Evolutionary conservation across 37 sponge, comb jelly and placozoan genomes (phyloP).

Genomic region (Axinella damicornis): DNA sequence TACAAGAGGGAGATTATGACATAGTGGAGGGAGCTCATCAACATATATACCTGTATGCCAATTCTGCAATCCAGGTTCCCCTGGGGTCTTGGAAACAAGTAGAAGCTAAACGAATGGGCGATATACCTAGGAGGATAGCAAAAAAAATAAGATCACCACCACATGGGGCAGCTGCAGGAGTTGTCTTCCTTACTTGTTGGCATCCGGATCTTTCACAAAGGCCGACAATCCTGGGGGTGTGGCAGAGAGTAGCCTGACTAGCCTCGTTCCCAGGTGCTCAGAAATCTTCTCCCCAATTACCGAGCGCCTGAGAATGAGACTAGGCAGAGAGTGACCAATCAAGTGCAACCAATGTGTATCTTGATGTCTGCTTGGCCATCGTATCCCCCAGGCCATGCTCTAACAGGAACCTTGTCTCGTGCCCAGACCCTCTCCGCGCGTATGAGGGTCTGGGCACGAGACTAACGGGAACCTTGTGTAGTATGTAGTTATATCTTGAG

Average conservation of each 20-base stretch:
- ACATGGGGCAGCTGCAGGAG: neutral
- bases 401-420: no score
- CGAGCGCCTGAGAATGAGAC: no score
- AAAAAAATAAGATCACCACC: neutral
- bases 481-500: no score
- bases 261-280: no score
- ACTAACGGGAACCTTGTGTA: no score
- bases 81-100: constrained; percentile 41
- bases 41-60: neutral
- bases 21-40: neutral
- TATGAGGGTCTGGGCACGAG: no score
- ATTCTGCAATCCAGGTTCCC: constrained; percentile 5
- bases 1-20: neutral
- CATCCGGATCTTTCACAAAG: constrained; percentile 50
- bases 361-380: no score
- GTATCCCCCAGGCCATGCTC: no score
- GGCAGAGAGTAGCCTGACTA: neutral
- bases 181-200: constrained; percentile 9
- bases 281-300: no score
- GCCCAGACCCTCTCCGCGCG: no score
- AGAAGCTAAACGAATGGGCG: constrained; percentile 74
- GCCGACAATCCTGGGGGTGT: constrained; percentile 57
- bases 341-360: no score
- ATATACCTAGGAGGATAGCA: constrained; percentile 23
- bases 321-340: no score